Conservation (phyloP, 1,140 invertebrate genomes). For the Drosophila erecta region DNA sequence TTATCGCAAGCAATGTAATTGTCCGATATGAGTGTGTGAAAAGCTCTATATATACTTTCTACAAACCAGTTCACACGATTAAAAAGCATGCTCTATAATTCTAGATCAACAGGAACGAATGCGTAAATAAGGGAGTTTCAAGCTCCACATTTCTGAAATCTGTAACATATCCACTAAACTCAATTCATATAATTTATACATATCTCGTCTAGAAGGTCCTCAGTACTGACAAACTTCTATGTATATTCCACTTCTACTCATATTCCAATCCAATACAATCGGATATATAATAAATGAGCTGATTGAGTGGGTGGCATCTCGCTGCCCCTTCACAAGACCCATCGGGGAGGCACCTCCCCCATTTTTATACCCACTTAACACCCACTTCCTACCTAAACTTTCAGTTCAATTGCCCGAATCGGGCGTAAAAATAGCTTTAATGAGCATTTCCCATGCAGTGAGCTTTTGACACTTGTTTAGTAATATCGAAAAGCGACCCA, state of each 20-base stretch:
- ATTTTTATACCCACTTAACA: conserved; percentile 3
- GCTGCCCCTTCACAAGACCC: conserved; percentile 1
- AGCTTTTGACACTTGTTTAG: conserved; percentile 60
- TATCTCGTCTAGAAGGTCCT: too few relatives aligned
- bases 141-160: not conserved
- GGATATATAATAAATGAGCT: conserved; percentile 18
- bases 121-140: not conserved
- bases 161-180: not conserved
- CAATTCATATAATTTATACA: too few relatives aligned
- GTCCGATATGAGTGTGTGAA: conserved; percentile 22
- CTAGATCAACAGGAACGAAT: conserved; percentile 10
- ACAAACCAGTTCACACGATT: conserved; percentile 27
- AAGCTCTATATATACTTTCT: not conserved
- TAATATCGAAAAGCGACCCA: conserved; percentile 35
- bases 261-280: not conserved
- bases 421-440: conserved; percentile 78
- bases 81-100: conserved; percentile 3
- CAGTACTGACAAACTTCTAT: not conserved
- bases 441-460: conserved; percentile 48
- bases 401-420: conserved; percentile 72
- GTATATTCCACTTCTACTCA: too few relatives aligned
- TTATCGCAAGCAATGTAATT: conserved; percentile 55
- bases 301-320: conserved; percentile 19
- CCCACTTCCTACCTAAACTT: conserved; percentile 1
- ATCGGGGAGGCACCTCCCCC: conserved; percentile 6